Percentiles rank a stretch among this genome's conserved stretches.
These are phyloP conservation scores for Agrotis clavis DNA, from an alignment of 2,888 invertebrate genomes.

Conservation along the genomic window DNA sequence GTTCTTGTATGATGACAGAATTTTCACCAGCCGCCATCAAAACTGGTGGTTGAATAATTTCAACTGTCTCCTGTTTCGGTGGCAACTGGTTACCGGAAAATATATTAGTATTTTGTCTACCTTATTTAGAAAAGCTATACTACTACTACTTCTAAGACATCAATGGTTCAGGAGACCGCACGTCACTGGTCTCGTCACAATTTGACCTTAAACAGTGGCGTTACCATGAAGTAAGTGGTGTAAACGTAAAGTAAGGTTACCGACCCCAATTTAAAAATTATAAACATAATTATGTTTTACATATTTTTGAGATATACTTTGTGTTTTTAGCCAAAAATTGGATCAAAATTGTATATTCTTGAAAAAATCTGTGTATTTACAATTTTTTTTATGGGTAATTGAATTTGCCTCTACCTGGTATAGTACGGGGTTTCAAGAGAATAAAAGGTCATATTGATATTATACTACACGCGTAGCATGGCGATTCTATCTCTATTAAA, in stretches of 20 bases:
- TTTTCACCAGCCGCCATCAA: constrained; percentile 74
- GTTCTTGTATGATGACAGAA: constrained; percentile 84
- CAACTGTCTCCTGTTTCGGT: constrained; percentile 79
- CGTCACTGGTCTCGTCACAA: not conserved
- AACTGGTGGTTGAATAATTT: constrained; percentile 77
- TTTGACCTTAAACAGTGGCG: not conserved
- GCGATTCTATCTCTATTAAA: too few relatives aligned
- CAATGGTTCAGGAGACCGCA: not conserved
- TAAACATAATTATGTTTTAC: too few relatives aligned
- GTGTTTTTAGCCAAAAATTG: too few relatives aligned
- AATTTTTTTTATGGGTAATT: too few relatives aligned
- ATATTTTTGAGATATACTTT: too few relatives aligned
- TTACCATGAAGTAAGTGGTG: too few relatives aligned
- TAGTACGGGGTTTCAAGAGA: not conserved
- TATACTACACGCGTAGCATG: too few relatives aligned
- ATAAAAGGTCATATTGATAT: not conserved
- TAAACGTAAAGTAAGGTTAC: too few relatives aligned
- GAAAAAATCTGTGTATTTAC: too few relatives aligned
- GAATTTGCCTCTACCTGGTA: too few relatives aligned
- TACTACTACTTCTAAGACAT: constrained; percentile 21
- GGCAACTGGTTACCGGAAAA: constrained; percentile 67
- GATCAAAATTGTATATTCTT: too few relatives aligned
- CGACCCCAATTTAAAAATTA: too few relatives aligned
- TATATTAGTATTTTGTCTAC: constrained; percentile 4
- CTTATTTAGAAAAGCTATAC: not conserved